Conservation (phyloP, 2,797 vertebrate species). For the Characodon lateralis region DNA sequence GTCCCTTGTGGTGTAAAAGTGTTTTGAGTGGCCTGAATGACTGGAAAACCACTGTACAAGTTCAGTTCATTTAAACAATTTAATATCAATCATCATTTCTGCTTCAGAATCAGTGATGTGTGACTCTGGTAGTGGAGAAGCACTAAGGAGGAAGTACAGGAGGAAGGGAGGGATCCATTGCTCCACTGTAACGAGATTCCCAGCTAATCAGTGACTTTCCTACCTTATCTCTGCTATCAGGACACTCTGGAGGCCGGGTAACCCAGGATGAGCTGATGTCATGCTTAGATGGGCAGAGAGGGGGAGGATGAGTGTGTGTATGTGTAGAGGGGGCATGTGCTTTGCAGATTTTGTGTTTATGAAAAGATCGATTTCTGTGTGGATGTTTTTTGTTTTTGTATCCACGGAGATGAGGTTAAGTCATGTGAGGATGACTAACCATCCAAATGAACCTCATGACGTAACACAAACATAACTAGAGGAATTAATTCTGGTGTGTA, state of each 20-base stretch:
- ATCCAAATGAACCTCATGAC: slow-evolving; percentile 45
- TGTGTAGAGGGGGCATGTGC: slow-evolving; percentile 7
- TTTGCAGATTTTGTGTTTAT: slow-evolving; percentile 13
- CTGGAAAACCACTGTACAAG: not conserved
- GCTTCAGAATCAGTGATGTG: slow-evolving; percentile 31
- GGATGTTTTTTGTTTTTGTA: slow-evolving; percentile 21
- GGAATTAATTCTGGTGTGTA: slow-evolving; percentile 16
- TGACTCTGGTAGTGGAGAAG: slow-evolving; percentile 50
- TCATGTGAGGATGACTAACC: slow-evolving; percentile 62
- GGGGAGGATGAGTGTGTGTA: slow-evolving; percentile 28
- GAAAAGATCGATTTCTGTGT: slow-evolving; percentile 33
- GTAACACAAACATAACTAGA: slow-evolving; percentile 37
- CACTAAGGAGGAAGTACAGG: slow-evolving; percentile 35
- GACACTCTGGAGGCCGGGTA: slow-evolving; percentile 83
- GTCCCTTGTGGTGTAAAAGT: not conserved
- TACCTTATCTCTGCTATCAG: slow-evolving; percentile 83
- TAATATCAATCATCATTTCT: slow-evolving; percentile 25
- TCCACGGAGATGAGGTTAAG: slow-evolving; percentile 47
- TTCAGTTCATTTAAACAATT: not conserved
- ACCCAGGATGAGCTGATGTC: slow-evolving; percentile 85
- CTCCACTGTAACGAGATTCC: slow-evolving; percentile 85
- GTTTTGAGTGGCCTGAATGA: not conserved
- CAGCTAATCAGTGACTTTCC: slow-evolving; percentile 86
- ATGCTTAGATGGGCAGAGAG: slow-evolving; percentile 77
- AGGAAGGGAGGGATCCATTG: slow-evolving; percentile 75